Evolutionary conservation across 1,140 invertebrate species (phyloP).

Genomic region (Diabrotica undecimpunctata): DNA sequence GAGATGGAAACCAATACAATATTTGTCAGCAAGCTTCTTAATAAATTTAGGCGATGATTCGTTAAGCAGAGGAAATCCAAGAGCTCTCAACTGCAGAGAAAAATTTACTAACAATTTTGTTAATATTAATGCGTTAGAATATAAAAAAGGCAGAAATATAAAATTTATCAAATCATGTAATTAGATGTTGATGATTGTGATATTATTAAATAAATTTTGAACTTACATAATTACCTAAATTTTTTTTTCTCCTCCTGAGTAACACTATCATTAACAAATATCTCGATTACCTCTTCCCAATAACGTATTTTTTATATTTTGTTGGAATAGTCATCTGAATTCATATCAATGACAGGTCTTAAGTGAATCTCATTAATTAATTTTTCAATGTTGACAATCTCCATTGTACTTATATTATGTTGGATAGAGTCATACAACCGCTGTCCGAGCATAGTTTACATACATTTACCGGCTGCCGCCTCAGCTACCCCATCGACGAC

Average conservation of each 20-base stretch:
- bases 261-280: background rate
- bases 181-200: background rate
- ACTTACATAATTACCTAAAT: conserved; percentile 7
- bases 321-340: conserved; percentile 15
- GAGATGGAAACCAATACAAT: conserved; percentile 5
- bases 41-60: background rate
- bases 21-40: background rate
- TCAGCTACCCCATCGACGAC: background rate
- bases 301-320: conserved; percentile 19
- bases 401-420: conserved; percentile 7
- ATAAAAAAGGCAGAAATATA: conserved; percentile 10
- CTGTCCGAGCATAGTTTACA: background rate
- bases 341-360: conserved; percentile 15
- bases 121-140: conserved; percentile 10
- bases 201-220: conserved; percentile 9
- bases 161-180: background rate
- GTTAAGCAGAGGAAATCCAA: too few species aligned
- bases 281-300: conserved; percentile 18
- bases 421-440: conserved; percentile 1
- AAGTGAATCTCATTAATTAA: conserved; percentile 13
- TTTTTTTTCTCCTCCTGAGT: conserved; percentile 4
- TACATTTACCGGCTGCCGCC: background rate
- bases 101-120: conserved; percentile 11
- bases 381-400: conserved; percentile 10
- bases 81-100: conserved; percentile 5